Percentiles rank a stretch among this genome's conserved stretches.
Evolutionary conservation across 2,113 vertebrate species (phyloP).

Genomic region (Zonotrichia leucophrys): DNA sequence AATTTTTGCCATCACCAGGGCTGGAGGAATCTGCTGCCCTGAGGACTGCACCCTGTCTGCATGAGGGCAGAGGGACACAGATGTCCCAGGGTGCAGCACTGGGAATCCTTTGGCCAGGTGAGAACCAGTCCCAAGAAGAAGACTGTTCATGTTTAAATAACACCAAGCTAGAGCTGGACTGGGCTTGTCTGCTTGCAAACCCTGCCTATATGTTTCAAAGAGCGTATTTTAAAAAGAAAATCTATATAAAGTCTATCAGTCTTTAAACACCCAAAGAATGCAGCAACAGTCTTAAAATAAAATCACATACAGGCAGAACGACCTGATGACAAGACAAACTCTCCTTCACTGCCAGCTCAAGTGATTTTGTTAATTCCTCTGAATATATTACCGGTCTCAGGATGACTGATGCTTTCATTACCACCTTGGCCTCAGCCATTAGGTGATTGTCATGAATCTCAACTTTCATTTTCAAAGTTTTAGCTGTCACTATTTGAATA

Average conservation of each 20-base stretch:
- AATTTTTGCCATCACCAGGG: background rate
- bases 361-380: background rate
- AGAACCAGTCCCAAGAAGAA: background rate
- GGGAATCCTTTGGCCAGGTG: background rate
- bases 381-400: background rate
- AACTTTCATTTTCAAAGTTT: background rate
- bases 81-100: background rate
- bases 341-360: background rate
- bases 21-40: background rate
- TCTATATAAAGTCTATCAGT: background rate
- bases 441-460: background rate
- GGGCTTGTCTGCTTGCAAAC: background rate
- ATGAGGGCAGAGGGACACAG: background rate
- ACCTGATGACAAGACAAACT: background rate
- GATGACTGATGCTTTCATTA: constrained; percentile 30
- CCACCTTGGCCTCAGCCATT: background rate
- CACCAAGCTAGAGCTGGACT: background rate
- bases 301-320: background rate
- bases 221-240: background rate
- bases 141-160: background rate
- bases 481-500: background rate
- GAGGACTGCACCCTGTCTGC: background rate
- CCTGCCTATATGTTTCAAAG: background rate
- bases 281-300: background rate
- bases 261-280: background rate